Percentiles rank a stretch among this genome's conserved stretches.
Evolutionary conservation across 2,113 vertebrate species (phyloP).

Genomic region (Penelope pileata): DNA sequence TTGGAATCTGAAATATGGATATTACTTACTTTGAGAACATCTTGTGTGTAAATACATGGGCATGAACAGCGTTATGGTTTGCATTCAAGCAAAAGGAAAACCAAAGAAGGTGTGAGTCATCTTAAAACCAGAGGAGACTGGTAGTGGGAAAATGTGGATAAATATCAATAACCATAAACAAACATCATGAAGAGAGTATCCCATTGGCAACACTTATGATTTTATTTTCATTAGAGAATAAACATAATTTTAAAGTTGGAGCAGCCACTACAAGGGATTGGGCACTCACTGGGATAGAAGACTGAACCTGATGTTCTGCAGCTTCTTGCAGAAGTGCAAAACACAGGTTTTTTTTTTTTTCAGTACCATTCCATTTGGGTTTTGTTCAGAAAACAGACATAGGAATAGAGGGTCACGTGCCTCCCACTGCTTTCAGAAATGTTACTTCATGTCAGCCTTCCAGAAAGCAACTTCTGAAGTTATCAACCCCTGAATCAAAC

Average conservation of each 20-base stretch:
- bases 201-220: background rate
- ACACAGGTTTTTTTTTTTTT: background rate
- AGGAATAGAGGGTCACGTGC: rapidly evolving
- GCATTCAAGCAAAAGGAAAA: background rate
- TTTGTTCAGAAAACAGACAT: background rate
- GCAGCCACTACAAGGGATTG: background rate
- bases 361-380: background rate
- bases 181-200: background rate
- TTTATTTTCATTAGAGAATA: background rate
- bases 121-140: background rate
- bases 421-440: background rate
- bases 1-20: background rate
- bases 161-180: background rate
- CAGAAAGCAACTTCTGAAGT: background rate
- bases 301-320: background rate
- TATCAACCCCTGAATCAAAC: background rate
- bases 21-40: background rate
- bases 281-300: background rate
- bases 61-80: background rate
- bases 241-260: background rate
- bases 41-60: background rate
- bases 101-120: background rate
- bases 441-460: background rate
- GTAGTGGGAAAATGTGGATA: background rate
- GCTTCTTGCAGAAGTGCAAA: background rate